phyloP scores from a whole-genome alignment of 2,797 vertebrate genomes.

The Pantherophis alleghaniensis region DNA sequence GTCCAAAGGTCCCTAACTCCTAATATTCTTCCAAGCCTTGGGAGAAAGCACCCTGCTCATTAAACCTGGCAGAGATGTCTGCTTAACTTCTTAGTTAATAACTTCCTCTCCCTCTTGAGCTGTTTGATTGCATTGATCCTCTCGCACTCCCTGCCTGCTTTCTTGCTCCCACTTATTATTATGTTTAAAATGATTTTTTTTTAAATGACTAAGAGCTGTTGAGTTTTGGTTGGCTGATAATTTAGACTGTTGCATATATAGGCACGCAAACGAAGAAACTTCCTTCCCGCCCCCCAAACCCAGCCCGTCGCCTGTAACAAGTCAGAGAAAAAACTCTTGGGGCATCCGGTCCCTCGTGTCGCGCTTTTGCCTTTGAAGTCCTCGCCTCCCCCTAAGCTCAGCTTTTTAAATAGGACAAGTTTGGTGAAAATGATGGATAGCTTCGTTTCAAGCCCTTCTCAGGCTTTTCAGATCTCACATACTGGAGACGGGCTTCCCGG shows the following conservation, averaged over 20 bases:
- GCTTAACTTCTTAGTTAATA: constrained; percentile 21
- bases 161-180: background rate
- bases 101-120: constrained; percentile 22
- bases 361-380: constrained; percentile 55
- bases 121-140: constrained; percentile 13
- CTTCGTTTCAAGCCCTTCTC: constrained; percentile 50
- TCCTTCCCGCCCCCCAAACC: background rate
- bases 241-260: background rate
- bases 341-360: constrained; percentile 35
- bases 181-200: background rate
- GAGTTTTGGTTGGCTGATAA: background rate
- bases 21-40: background rate
- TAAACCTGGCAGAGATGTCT: constrained; percentile 11
- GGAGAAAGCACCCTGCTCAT: background rate
- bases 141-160: background rate
- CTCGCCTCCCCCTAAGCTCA: constrained; percentile 35
- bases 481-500: constrained; percentile 44
- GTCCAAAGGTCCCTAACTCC: background rate
- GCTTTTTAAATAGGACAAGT: constrained; percentile 59
- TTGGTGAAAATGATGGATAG: constrained; percentile 55
- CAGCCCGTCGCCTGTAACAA: constrained; percentile 32
- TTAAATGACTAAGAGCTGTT: constrained; percentile 1
- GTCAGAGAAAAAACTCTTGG: constrained; percentile 46
- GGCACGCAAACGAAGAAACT: constrained; percentile 16
- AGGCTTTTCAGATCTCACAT: constrained; percentile 48